Conservation (phyloP, 37 sponge, comb jelly and placozoan species). For the Tethya wilhelma region DNA sequence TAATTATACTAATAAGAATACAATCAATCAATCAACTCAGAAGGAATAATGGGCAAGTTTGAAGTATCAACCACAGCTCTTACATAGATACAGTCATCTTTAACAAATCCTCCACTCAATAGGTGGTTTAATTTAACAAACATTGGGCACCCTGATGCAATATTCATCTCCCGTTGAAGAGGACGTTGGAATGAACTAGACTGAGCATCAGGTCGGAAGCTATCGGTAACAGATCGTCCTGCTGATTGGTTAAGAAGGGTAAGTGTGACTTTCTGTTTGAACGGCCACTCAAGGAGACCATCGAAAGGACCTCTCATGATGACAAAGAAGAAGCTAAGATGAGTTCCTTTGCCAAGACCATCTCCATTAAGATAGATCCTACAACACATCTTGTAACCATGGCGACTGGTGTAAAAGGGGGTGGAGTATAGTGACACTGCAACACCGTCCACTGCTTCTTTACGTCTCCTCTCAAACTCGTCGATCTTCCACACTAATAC, state of each 20-base stretch:
- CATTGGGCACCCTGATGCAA: constrained; percentile 79
- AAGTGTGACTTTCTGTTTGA: constrained; percentile 75
- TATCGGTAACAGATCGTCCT: constrained; percentile 54
- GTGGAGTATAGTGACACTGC: constrained; percentile 76
- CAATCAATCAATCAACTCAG: too few species aligned
- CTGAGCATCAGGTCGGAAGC: constrained; percentile 68
- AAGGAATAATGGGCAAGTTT: constrained; percentile 33
- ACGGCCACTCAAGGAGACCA: constrained; percentile 76
- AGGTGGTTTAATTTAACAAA: constrained; percentile 59
- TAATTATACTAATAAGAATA: too few species aligned
- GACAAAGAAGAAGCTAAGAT: constrained; percentile 81
- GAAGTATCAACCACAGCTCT: constrained; percentile 46
- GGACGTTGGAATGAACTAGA: constrained; percentile 73
- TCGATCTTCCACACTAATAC: constrained; percentile 76
- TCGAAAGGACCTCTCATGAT: constrained; percentile 75
- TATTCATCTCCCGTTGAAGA: constrained; percentile 69
- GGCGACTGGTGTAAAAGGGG: constrained; percentile 71
- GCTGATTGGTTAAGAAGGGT: constrained; percentile 64
- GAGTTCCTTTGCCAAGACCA: constrained; percentile 69
- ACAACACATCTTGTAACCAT: constrained; percentile 85
- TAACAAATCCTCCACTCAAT: constrained; percentile 56
- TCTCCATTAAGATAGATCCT: constrained; percentile 78
- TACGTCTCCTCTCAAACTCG: constrained; percentile 48
- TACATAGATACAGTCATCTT: constrained; percentile 72
- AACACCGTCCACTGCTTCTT: constrained; percentile 64